Percentiles rank a stretch among this genome's conserved stretches.
These are phyloP conservation scores for Yponomeuta sedellus DNA, from an alignment of 2,888 invertebrate species.

Conservation along the genomic window DNA sequence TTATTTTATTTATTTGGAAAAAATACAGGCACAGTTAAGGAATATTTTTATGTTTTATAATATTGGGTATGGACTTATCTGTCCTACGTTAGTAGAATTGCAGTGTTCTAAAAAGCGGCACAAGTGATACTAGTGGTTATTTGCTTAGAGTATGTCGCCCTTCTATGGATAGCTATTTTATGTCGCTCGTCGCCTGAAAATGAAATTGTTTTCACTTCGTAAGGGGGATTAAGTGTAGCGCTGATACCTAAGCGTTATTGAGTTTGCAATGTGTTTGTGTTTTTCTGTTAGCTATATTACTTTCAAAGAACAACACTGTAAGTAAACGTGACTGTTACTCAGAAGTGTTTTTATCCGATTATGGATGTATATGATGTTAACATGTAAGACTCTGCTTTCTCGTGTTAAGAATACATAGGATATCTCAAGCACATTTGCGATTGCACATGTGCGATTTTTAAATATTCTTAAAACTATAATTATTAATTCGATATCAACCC, in stretches of 20 bases:
- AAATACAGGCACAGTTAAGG: no score
- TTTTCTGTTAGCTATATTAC: background rate
- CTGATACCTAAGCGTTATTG: background rate
- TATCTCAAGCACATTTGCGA: no score
- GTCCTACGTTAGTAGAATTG: no score
- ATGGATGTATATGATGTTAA: background rate
- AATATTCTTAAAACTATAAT: no score
- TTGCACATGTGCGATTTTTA: no score
- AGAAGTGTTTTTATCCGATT: background rate
- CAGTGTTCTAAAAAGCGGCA: no score
- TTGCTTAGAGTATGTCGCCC: no score
- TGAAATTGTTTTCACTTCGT: conserved; percentile 37
- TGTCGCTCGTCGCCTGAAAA: conserved; percentile 16
- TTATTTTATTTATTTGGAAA: no score
- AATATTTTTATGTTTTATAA: no score
- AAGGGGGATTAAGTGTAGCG: conserved; percentile 27
- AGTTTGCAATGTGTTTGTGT: background rate
- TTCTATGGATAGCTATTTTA: background rate
- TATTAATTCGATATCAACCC: no score
- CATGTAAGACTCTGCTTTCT: background rate
- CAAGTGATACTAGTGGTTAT: no score
- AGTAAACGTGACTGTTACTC: background rate
- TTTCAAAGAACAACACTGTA: background rate
- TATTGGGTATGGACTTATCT: no score
- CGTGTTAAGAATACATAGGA: background rate